Percentiles rank a stretch among this genome's conserved stretches.
These are phyloP conservation scores for Nasonia giraulti DNA, from an alignment of 1,140 invertebrate species.

Conservation along the genomic window DNA sequence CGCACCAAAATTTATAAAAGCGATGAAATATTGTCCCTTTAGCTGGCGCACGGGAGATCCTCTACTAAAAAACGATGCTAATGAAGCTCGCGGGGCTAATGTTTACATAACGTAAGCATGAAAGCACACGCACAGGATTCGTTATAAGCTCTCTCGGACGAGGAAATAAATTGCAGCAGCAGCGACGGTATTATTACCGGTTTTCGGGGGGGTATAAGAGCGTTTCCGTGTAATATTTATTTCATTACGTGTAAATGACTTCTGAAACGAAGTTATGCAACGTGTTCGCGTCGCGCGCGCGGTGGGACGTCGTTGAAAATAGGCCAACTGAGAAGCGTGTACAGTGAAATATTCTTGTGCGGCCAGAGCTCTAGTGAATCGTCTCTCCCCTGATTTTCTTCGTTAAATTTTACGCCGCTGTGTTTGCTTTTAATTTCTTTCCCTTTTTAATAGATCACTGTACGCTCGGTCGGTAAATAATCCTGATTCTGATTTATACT, in stretches of 20 bases:
- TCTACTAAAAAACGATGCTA: neutral
- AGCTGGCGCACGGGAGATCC: neutral
- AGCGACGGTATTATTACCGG: no score
- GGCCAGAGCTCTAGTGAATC: neutral
- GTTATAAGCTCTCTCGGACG: neutral
- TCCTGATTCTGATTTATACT: no score
- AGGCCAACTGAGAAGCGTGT: neutral
- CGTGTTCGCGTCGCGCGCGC: neutral
- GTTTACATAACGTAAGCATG: neutral
- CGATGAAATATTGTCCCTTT: no score
- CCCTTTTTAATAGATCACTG: no score
- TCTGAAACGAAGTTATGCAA: neutral
- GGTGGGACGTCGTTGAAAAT: neutral
- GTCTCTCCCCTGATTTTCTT: neutral
- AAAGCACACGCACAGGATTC: neutral
- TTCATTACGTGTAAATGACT: neutral
- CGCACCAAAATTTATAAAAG: no score
- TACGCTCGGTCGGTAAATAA: no score
- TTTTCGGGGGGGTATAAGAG: neutral
- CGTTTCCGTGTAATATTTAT: neutral
- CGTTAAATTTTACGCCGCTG: neutral
- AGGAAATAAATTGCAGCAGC: neutral
- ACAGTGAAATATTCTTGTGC: neutral
- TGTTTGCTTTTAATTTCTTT: no score
- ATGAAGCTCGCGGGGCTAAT: neutral